Evolutionary conservation across 1,140 invertebrate species (phyloP).

Genomic region (Mylabris phalerata): DNA sequence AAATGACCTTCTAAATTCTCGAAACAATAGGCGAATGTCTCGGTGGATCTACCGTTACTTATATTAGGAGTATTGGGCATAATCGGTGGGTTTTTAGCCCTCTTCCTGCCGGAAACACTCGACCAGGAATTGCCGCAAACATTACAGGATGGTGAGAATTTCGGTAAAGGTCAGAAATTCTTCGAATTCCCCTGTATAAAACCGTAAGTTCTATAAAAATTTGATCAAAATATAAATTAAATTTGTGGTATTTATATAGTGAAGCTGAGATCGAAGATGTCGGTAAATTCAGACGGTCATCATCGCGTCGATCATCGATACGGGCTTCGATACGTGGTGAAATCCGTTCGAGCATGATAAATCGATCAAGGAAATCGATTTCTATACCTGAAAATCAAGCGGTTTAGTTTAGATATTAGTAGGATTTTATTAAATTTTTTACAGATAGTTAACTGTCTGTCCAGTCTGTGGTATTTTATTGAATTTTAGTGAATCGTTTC

Average conservation of each 20-base stretch:
- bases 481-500: too few species aligned
- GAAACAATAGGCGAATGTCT: constrained; percentile 54
- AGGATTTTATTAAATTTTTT: too few species aligned
- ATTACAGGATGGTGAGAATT: constrained; percentile 75
- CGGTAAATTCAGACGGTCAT: constrained; percentile 36
- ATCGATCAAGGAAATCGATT: constrained; percentile 27
- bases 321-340: constrained; percentile 58
- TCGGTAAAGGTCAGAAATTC: constrained; percentile 69
- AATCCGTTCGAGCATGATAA: constrained; percentile 58
- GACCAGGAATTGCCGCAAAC: constrained; percentile 76
- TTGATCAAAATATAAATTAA: too few species aligned
- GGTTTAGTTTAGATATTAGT: too few species aligned
- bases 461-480: too few species aligned
- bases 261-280: constrained; percentile 35
- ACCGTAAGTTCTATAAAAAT: constrained; percentile 42
- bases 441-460: too few species aligned
- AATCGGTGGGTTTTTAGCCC: constrained; percentile 60
- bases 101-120: constrained; percentile 77
- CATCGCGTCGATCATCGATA: constrained; percentile 45
- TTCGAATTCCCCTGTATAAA: constrained; percentile 71
- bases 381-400: neutral
- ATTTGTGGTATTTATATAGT: constrained; percentile 17
- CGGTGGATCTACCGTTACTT: constrained; percentile 61
- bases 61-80: constrained; percentile 69
- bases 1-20: constrained; percentile 17